phyloP scores from a whole-genome alignment of 2,797 vertebrate genomes.

The Xyrichtys novacula region DNA sequence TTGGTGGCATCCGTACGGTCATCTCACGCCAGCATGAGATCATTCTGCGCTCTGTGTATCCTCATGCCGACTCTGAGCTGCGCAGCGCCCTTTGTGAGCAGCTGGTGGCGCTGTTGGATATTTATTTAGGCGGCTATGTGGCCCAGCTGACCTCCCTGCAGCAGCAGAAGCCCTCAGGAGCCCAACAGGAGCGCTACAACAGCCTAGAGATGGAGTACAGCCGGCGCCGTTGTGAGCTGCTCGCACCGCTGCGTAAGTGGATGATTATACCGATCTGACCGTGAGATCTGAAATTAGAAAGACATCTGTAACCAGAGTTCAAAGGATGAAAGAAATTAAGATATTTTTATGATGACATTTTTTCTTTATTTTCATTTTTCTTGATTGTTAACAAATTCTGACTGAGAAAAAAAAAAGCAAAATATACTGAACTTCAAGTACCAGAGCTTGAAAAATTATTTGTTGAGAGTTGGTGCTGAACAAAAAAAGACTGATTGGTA shows the following conservation, averaged over 20 bases:
- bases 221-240: conserved; percentile 89
- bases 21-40: conserved; percentile 88
- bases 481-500: too few relatives aligned
- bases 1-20: conserved; percentile 84
- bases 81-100: conserved; percentile 90
- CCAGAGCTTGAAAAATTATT: too few relatives aligned
- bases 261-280: not conserved
- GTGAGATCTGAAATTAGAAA: not conserved
- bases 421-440: too few relatives aligned
- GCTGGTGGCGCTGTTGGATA: conserved; percentile 91
- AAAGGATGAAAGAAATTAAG: too few relatives aligned
- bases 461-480: too few relatives aligned
- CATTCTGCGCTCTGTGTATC: conserved; percentile 90
- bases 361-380: too few relatives aligned
- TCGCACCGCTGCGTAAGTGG: conserved; percentile 90
- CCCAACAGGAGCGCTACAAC: conserved; percentile 89
- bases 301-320: too few relatives aligned
- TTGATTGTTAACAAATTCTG: too few relatives aligned
- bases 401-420: too few relatives aligned
- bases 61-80: conserved; percentile 90
- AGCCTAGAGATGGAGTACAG: conserved; percentile 92
- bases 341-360: too few relatives aligned
- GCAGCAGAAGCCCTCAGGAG: conserved; percentile 63
- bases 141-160: conserved; percentile 92
- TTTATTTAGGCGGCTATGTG: conserved; percentile 90